Percentiles rank a stretch among this genome's conserved stretches.
phyloP scores from a whole-genome alignment of 2,797 vertebrate species.

The Amniataba percoides region DNA sequence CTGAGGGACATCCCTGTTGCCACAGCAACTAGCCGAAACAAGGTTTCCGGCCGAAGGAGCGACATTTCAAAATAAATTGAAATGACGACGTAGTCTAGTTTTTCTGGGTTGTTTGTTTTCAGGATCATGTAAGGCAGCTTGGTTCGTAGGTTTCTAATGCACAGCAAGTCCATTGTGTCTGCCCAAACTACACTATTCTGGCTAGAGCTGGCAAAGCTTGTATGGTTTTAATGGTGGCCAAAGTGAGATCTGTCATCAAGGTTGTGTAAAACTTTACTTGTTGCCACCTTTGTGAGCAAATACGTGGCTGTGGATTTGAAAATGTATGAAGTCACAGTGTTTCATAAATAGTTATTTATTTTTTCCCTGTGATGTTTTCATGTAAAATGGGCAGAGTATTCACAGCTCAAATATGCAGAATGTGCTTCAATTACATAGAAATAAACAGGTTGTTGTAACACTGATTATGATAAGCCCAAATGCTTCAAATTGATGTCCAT shows the following conservation, averaged over 20 bases:
- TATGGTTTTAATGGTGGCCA: background rate
- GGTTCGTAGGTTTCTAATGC: background rate
- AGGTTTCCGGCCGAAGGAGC: conserved; percentile 52
- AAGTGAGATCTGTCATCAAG: background rate
- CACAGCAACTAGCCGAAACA: conserved; percentile 71
- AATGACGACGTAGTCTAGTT: no score
- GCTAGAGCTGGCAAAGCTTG: no score
- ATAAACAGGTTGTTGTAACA: background rate
- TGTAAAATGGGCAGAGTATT: no score
- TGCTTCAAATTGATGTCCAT: background rate
- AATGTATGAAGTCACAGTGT: background rate
- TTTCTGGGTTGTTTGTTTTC: background rate
- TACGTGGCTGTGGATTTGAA: background rate
- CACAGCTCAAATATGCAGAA: background rate
- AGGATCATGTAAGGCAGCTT: background rate
- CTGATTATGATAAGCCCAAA: background rate
- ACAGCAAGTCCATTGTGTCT: background rate
- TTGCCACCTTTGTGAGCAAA: background rate
- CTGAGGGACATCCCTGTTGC: conserved; percentile 76
- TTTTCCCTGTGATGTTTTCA: no score
- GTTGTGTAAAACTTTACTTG: background rate
- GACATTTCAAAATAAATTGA: conserved; percentile 73
- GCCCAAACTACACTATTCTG: background rate
- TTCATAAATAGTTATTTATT: background rate
- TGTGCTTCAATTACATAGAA: background rate